Evolutionary conservation across 1,140 invertebrate species (phyloP), one percentile per base, ranked within the genome.

Genomic region (Pygmarrhopalites habei): DNA sequence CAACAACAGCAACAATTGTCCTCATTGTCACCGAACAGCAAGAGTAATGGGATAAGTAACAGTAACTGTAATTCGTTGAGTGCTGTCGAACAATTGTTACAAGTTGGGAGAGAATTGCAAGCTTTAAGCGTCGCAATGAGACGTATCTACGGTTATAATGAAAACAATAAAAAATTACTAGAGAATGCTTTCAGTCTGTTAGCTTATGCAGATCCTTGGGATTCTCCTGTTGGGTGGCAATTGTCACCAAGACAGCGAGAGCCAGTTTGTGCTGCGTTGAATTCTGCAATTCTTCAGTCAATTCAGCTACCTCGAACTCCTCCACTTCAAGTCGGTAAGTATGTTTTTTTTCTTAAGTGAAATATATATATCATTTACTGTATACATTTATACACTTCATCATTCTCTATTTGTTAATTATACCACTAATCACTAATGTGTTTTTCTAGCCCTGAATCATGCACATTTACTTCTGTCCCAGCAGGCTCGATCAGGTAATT

Each of bases 131-230:
- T 91, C 77, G 83, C 87, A 61, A 78, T 97, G 59, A 82, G 85
- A 66, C 83, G 85, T 72, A 84, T 92, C 72, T 86, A 89, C 74
- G 90, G 89, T 66, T 86, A 86, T 71, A 89, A 85, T 78, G 87
- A 92, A 74, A 81, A 80, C 44, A 93, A 94, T 78, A 92, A 93
- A 76, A 90, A 93, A 79, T 93, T 96, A 86, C 79, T 97, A 39
- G 86, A 90, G 81, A 90, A 98, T 79, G 95, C 94, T 72, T 98
- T 98, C 81, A 97, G 94, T 81, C 82, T 98, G 72, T 80, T 98
- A 72, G 95, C 95, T 15, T 98, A 98, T 80, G 89, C 92, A 70
- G 95, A 98, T 82, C 95, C 95, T 10, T 97, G 92, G 92, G 86
- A 85, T 72, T 95, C 92, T 78, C 94, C 94, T 25, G 86, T 98